Base-by-base conservation (phyloP, 1,140 invertebrate species). In the Choristoneura fumiferana region DNA sequence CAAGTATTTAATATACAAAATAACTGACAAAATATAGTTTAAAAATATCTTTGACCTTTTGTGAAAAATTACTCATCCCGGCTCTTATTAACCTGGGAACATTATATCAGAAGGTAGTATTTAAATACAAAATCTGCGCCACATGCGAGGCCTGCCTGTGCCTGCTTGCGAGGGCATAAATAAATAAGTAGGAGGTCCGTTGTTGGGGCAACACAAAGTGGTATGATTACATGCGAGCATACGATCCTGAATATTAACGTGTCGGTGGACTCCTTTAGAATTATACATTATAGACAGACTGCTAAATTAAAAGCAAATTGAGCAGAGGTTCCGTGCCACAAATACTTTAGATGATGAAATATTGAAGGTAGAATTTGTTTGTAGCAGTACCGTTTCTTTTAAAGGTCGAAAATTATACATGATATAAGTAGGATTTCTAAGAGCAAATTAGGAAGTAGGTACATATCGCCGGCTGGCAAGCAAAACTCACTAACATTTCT, bases 191-290 rank as follows among this genome's bases (percentile, higher is more conserved):
- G n/a, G 56, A 38, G n/a, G 54, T 37, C 49, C 22, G 53, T 60
- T 33, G 45, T 49, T 22, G 54, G 54, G 17, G 33, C 49, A 54
- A 56, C 36, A 56, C 36, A 56, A 56, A 56, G 43, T 57, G 29
- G 49, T 58, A 52, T 66, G 40, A 62, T 60, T 63, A 57, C 55
- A 54, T 36, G 52, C 52, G 40, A 45, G 34, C 37, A 35, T 40
- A 43, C n/a, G 62, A 56, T 55, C 58, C 60, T 64, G 59, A 68
- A 68, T 68, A 65, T 68, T 65, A 67, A 67, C 55, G 52, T 13
- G 53, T 10, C 55, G 5, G 13, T 39, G 54, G 22, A 57, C 57
- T 63, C 53, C 45, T 59, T 57, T 49, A 14, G 8, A 36, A 49
- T 59, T 62, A 54, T 64, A 57, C 57, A 64, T 57, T 57, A 45